Base-by-base conservation (phyloP, 2,888 invertebrate genomes). In the Drosophila eohydei region DNA sequence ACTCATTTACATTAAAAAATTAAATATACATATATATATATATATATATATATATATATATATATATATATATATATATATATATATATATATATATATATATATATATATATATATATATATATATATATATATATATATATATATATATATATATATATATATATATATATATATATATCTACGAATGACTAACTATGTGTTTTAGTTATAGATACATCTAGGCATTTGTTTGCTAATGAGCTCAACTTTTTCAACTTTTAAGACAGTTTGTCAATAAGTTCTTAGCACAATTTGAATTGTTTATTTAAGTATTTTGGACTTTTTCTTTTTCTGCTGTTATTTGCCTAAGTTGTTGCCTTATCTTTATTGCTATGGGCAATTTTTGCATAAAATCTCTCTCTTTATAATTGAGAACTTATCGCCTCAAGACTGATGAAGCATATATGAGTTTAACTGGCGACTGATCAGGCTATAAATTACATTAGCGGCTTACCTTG, bases 401-500 rank as follows among this genome's bases (percentile, higher is more conserved):
- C 65, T 56, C 43, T 54, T 28, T 52, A 48, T 84, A 84, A 87
- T 84, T 81, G 40, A 57, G 64, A 28, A 28, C 38, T 28, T 73
- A 73, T 83, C 64, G 69, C 54, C 30, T 9, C 21, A 51, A 30
- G 7, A 41, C 12, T 59, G 61, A 76, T 71, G 51, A 60, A 2
- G 12, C n/a, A 14, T 38, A 32, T 12, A 34, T 38, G 6, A 1
- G 2, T 21, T 44, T 41, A 7, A 11, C 7, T 46, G 46, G 21
- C 21, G 21, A 4, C 12, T 28, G 38, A 38, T 16, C 21, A 3
- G 44, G n/a, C 44, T 57, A 44, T 36, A 57, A 28, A 30, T 38
- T 8, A 38, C 16, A 51, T 66, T 38, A 11, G 14, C 34, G 5
- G 30, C 41, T 52, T 58, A 71, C 60, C 48, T 65, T 38, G 43